Conservation (phyloP, 2,113 vertebrate genomes). For the Anarrhichthys ocellatus region DNA sequence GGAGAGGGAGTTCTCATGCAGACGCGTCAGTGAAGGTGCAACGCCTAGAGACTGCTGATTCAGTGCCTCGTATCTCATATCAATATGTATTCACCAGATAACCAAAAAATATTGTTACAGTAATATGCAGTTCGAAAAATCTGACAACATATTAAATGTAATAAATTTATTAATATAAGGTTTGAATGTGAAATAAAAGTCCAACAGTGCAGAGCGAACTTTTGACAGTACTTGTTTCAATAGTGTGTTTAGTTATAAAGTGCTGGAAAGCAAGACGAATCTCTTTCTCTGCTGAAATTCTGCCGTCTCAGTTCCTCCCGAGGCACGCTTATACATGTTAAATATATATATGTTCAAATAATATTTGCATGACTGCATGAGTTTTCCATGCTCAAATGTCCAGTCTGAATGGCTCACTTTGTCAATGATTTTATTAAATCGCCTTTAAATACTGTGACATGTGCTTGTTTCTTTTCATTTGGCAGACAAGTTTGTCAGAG, state of each 20-base stretch:
- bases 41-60: slow-evolving; percentile 28
- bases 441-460: slow-evolving; percentile 62
- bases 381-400: slow-evolving; percentile 52
- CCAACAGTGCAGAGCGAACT: background rate
- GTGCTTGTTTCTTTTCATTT: slow-evolving; percentile 56
- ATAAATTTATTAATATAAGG: background rate
- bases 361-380: slow-evolving; percentile 6
- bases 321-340: background rate
- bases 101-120: background rate
- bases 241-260: slow-evolving; percentile 9
- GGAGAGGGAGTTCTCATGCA: slow-evolving; percentile 16
- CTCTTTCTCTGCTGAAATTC: background rate
- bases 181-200: background rate
- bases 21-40: slow-evolving; percentile 15
- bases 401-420: slow-evolving; percentile 62
- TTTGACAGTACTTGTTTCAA: background rate
- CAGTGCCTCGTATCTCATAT: background rate
- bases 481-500: slow-evolving; percentile 25
- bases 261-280: background rate
- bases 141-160: background rate
- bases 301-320: slow-evolving; percentile 11
- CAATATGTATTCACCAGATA: background rate
- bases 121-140: background rate
- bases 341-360: slow-evolving; percentile 19
- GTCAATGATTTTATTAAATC: slow-evolving; percentile 59